These are phyloP conservation scores for Seira sanloemensis DNA, from an alignment of 2,888 invertebrate genomes.

Conservation along the genomic window DNA sequence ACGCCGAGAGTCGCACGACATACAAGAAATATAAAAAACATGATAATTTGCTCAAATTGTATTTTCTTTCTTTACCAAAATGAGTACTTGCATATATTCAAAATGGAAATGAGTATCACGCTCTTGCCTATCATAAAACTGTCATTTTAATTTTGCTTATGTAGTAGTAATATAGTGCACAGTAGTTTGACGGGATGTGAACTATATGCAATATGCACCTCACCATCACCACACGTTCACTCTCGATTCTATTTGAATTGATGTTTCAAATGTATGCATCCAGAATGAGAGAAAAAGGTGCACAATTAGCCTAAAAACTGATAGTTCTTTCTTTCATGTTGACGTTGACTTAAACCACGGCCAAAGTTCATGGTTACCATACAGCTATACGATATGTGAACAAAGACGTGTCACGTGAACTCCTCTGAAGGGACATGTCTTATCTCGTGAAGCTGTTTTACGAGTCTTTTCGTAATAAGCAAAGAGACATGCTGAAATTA, in stretches of 20 bases:
- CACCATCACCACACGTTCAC: neutral
- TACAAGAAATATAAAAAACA: no score
- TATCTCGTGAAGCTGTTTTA: neutral
- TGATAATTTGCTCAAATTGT: neutral
- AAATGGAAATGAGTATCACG: neutral
- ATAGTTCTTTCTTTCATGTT: no score
- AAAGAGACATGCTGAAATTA: no score
- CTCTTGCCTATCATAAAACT: neutral
- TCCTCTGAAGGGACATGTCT: neutral
- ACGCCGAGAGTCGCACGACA: conserved; percentile 11
- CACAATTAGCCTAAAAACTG: no score
- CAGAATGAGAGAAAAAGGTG: no score
- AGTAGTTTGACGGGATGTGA: neutral
- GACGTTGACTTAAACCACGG: no score
- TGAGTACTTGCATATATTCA: neutral
- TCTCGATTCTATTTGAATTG: no score
- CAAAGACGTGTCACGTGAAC: conserved; percentile 6
- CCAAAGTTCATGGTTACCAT: neutral
- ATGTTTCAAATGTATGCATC: no score
- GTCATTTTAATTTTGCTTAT: no score
- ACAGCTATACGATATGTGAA: neutral
- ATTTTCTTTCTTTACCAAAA: neutral
- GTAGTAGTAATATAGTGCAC: neutral
- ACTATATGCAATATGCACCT: no score
- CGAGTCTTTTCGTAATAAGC: no score